These are phyloP conservation scores for Steatornis caripensis DNA, from an alignment of 2,113 vertebrate genomes.

Conservation along the genomic window DNA sequence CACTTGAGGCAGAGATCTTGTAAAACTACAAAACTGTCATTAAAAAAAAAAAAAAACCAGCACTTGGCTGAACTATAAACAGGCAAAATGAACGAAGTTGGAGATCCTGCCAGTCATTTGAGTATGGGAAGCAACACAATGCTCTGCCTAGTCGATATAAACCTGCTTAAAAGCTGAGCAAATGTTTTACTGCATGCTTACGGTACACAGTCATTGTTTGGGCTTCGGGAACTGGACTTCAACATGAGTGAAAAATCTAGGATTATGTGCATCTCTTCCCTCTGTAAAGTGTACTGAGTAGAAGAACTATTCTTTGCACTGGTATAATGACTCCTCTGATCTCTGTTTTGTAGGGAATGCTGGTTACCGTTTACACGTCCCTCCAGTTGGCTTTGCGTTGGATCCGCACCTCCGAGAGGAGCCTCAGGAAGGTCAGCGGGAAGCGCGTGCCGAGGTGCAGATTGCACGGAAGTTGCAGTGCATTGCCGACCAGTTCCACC, in stretches of 20 bases:
- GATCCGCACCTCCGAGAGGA: constrained; percentile 65
- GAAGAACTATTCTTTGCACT: background rate
- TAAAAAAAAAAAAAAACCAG: background rate
- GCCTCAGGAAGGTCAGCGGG: constrained; percentile 68
- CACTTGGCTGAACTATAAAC: background rate
- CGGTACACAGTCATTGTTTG: background rate
- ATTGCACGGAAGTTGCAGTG: constrained; percentile 80
- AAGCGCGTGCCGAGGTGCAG: constrained; percentile 74
- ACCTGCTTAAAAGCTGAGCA: background rate
- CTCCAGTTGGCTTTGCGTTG: constrained; percentile 67
- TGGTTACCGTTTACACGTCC: constrained; percentile 79
- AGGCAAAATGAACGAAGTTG: background rate
- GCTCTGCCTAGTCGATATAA: background rate
- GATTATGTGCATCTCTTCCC: background rate
- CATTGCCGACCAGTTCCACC: constrained; percentile 84
- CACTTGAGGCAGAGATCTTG: background rate
- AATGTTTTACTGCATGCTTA: background rate
- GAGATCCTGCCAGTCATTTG: background rate
- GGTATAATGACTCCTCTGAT: constrained; percentile 13
- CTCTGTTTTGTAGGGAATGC: constrained; percentile 73
- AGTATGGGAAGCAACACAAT: background rate
- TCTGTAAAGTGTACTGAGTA: background rate
- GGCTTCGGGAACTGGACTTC: background rate
- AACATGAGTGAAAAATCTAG: background rate
- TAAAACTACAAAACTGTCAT: background rate